Evolutionary conservation across 2,888 invertebrate genomes (phyloP).

Genomic region (Argyresthia goedartella): DNA sequence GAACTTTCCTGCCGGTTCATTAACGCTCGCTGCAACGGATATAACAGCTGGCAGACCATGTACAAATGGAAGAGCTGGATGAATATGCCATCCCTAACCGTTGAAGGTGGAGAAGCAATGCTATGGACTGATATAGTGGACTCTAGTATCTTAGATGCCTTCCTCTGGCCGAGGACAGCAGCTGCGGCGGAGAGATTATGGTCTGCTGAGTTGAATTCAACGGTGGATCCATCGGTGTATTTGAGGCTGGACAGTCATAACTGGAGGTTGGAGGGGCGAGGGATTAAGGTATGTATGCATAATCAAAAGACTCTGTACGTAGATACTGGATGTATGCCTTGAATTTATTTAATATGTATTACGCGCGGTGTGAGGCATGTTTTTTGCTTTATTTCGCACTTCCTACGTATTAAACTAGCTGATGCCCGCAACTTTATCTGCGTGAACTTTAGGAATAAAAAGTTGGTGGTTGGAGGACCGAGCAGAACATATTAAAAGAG

Average conservation of each 20-base stretch:
- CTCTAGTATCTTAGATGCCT: constrained; percentile 33
- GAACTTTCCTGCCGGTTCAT: constrained; percentile 77
- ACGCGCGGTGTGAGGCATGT: no score
- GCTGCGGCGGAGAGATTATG: constrained; percentile 82
- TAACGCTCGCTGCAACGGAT: constrained; percentile 34
- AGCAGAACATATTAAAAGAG: no score
- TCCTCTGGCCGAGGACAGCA: constrained; percentile 60
- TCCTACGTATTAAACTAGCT: no score
- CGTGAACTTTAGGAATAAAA: no score
- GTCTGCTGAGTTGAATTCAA: constrained; percentile 82
- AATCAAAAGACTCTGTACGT: not conserved
- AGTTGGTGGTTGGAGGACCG: no score
- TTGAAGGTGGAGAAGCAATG: constrained; percentile 81
- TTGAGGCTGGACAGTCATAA: constrained; percentile 49
- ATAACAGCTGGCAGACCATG: constrained; percentile 83
- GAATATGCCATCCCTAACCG: constrained; percentile 34
- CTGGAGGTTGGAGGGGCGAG: constrained; percentile 52
- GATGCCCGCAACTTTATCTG: no score
- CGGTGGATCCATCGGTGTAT: constrained; percentile 73
- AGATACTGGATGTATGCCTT: no score
- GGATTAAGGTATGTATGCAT: not conserved
- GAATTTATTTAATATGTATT: no score
- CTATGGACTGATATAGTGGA: constrained; percentile 87
- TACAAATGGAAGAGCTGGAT: constrained; percentile 84
- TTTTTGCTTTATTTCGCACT: no score